phyloP scores from a whole-genome alignment of 2,797 vertebrate genomes.

The Sitta carolinensis region DNA sequence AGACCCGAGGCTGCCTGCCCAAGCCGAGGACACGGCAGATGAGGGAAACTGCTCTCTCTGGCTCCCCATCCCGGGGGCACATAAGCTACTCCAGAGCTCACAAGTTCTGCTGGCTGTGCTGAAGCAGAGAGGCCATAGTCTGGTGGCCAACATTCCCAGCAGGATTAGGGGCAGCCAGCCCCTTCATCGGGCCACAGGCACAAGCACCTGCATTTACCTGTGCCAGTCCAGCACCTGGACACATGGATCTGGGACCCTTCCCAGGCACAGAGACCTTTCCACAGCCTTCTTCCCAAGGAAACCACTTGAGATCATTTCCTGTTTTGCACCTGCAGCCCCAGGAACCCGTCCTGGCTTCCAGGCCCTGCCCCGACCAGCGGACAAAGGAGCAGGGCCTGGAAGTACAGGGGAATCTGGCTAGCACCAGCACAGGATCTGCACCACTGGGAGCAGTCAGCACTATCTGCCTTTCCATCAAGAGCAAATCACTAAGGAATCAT shows the following conservation, averaged over 20 bases:
- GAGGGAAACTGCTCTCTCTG: neutral
- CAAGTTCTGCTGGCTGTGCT: neutral
- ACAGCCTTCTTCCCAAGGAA: neutral
- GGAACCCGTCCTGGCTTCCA: rapidly evolving
- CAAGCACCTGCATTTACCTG: neutral
- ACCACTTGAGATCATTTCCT: neutral
- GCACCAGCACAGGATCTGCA: neutral
- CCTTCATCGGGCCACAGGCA: rapidly evolving
- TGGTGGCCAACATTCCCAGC: neutral
- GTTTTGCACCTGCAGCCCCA: neutral
- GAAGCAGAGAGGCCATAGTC: rapidly evolving
- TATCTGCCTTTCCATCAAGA: rapidly evolving
- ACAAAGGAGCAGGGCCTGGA: neutral
- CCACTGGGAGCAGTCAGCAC: rapidly evolving
- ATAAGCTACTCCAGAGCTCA: neutral
- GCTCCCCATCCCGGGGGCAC: neutral
- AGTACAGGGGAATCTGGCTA: neutral
- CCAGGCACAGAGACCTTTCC: rapidly evolving
- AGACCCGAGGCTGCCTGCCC: neutral
- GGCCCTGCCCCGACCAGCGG: rapidly evolving
- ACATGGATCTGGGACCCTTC: neutral
- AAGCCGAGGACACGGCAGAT: neutral
- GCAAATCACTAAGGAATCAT: rapidly evolving
- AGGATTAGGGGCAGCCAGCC: neutral
- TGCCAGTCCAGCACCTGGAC: rapidly evolving